Base-by-base conservation (phyloP, 2,888 invertebrate species). In the Caenorhabditis sp. region DNA sequence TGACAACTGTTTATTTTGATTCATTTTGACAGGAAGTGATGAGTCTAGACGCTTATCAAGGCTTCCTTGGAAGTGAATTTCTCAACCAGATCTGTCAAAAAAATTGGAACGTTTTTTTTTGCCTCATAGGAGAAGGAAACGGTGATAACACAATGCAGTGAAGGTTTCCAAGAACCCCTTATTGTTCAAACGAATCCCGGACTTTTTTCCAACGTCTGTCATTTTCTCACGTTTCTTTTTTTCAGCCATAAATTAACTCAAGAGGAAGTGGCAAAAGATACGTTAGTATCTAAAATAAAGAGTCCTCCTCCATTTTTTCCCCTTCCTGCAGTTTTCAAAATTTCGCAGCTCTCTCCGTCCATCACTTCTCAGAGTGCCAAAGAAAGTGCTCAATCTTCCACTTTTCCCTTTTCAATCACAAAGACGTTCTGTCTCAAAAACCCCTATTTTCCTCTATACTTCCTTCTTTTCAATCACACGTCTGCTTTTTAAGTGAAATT, bases 301-400 rank as follows among this genome's bases (percentile, higher is more conserved):
- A 58, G 70, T 70, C 56, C 35, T 70, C 24, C 22, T 7, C 35
- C 47, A 19, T 22, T 19, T 19, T 44, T 7, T 47, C 19, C 19
- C 5, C 19, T 47, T 19, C 47, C 19, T 47, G n/a, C 24, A 19
- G 44, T 64, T 44, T 64, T 44, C 2, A 49, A 49, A 51, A 38
- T 56, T 49, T 44, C 66, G 47, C 47, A 28, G 22, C 28, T 56
- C 47, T 64, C 12, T 6, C 38, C 12, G 6, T 10, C 56, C 44
- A 22, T 47, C 14, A 19, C 19, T 7, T 47, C 19, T 10, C 47
- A 35, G 59, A 66, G 58, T 58, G 22, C 22, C 26, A 66, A 44
- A 63, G 28, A 68, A 68, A 76, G 68, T 76, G 59, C 68, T 59
- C 59, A 58, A n/a, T 68, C 58, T 75, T 68, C 44, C 28, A 8